Base-by-base conservation (phyloP, 2,888 invertebrate genomes). In the Sarcophaga carnaria region DNA sequence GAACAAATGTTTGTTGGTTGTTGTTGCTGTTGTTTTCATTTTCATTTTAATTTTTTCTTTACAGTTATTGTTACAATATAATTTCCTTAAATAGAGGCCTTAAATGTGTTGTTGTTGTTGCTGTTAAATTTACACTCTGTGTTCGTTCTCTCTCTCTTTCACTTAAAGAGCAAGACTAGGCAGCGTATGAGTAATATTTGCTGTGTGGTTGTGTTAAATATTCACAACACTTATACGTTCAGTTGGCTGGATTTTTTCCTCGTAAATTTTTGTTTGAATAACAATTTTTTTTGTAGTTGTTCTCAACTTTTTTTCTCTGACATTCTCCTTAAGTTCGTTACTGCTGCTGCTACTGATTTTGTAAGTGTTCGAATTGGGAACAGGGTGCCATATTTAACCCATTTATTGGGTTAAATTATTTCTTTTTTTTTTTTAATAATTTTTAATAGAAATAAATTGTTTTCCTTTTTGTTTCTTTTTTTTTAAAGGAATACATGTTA, bases 191-290 rank as follows among this genome's bases (percentile, higher is more conserved):
- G 64, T 75, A 63, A 70, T 67, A 69, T 74, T 62, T 63, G 2
- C 10, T 37, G 37, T 37, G 37, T 8, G 2, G 74, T 59, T 71
- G 66, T 20, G 60, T 80, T 74, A 49, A 47, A 66, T n/a, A 69
- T 79, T 69, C 22, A 6, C 59, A 69, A 75, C 79, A 74, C 74
- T 79, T 77, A 71, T 77, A 71, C 82, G 71, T 83, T 25, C 74
- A 47, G 67, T 20, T 59, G 63, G n/a, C 37, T 37, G 37, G 4
- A 22, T 67, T 49, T 74, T 70, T 64, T 25, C 4, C 10, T 2
- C n/a, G n/a, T 45, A 8, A 45, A 22, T 2, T 49, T 64, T 75
- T 17, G 17, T 25, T 20, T 49, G 11, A 17, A 64, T 75, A 62
- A 60, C 2, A 69, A 37, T 66, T 14, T 59, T 20, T 47, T 22